phyloP scores from a whole-genome alignment of 2,113 vertebrate species.

The Myotis davidii region DNA sequence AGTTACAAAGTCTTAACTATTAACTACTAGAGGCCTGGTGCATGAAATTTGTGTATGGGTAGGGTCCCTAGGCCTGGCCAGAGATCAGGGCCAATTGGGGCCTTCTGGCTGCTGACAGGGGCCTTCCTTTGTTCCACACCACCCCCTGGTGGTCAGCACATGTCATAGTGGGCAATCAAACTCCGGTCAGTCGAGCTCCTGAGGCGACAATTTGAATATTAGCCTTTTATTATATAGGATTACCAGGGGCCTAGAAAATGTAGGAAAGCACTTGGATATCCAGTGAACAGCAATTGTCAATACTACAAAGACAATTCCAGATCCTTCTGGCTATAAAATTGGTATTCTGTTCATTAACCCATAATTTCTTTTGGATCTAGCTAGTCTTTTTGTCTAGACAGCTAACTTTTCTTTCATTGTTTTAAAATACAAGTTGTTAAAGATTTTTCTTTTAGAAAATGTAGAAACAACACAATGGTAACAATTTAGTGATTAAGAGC shows the following conservation, averaged over 20 bases:
- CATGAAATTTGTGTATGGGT: too few species aligned
- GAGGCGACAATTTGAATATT: too few species aligned
- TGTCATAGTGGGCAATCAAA: too few species aligned
- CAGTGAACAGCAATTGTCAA: background rate
- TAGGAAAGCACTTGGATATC: background rate
- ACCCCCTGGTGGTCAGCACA: too few species aligned
- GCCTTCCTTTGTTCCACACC: too few species aligned
- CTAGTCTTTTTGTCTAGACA: background rate
- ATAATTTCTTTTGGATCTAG: background rate
- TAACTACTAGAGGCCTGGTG: too few species aligned
- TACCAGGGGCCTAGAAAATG: background rate
- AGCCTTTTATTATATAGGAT: too few species aligned
- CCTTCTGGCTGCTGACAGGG: too few species aligned
- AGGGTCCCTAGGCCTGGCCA: too few species aligned
- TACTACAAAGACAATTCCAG: background rate
- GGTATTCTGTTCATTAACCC: background rate
- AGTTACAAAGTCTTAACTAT: background rate
- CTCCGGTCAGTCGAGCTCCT: too few species aligned
- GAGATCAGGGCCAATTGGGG: too few species aligned
- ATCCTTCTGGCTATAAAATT: background rate
- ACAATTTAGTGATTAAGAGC: background rate
- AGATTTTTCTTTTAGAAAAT: background rate
- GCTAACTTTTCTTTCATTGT: background rate
- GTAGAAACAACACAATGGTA: background rate
- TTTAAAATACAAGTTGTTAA: slow-evolving; percentile 7